Base-by-base conservation (phyloP, 2,113 vertebrate species). In the Bostrychus sinensis region DNA sequence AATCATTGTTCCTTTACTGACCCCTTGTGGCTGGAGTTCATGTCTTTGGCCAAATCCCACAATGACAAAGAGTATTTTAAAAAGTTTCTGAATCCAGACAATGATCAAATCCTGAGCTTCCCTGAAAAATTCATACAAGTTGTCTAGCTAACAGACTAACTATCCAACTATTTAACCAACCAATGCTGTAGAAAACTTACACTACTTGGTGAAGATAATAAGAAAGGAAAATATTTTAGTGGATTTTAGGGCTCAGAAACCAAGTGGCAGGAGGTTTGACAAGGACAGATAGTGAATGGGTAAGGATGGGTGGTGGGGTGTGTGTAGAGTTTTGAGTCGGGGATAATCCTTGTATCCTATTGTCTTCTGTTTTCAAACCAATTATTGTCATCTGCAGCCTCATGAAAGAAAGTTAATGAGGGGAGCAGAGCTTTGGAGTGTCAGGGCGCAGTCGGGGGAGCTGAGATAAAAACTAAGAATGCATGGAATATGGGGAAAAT, bases 381-480 rank as follows among this genome's bases (percentile, higher is more conserved):
- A 84, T 90, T 90, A 88, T 88, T 89, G 79, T 89, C 86, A 85
- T 89, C 84, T 74, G 79, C 58, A 51, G 76, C 72, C 63, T 76
- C 78, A 86, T 86, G 66, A 86, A 89, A 87, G 77, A 78, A 39
- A 78, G 78, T 85, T 91, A 92, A 91, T 91, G 86, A 90, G 78
- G 72, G 79, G 68, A 90, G 81, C 75, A 77, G 66, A 81, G 81
- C 75, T 88, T 86, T 88, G 77, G 75, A 76, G 80, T 87, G 85
- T 88, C 83, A 84, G 80, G 80, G 76, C 73, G 81, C 80, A 86
- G 84, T 66, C 70, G 70, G 62, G 81, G 75, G 78, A 86, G 72
- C 4, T 3, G 53, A 72, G 77, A 85, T 75, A 80, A 69, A 32
- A 66, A 82, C 26, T 1, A 56, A 56, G 60, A 53, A 64, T 53